Evolutionary conservation across 2,888 invertebrate genomes (phyloP).

Genomic region (Malachius bipustulatus): DNA sequence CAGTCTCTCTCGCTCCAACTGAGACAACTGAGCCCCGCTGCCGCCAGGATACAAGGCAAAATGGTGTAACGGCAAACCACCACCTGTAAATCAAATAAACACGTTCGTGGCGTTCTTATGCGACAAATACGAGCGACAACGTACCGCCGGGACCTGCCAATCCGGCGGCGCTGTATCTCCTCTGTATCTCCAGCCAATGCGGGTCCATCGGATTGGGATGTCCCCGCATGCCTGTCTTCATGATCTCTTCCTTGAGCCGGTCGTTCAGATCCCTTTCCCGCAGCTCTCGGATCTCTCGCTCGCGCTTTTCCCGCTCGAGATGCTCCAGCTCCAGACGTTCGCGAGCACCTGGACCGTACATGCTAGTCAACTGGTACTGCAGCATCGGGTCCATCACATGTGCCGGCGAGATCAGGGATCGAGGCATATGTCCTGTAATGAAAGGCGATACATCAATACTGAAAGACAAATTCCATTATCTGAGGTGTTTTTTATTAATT

Average conservation of each 20-base stretch:
- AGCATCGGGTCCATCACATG: conserved; percentile 76
- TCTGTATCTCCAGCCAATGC: conserved; percentile 79
- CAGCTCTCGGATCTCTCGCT: conserved; percentile 67
- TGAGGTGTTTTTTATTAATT: too few species aligned
- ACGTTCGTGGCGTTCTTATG: not conserved
- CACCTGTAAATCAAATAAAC: conserved; percentile 10
- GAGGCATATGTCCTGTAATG: conserved; percentile 29
- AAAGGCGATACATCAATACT: too few species aligned
- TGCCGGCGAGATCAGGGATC: conserved; percentile 40
- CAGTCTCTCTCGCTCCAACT: conserved; percentile 77
- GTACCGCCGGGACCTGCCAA: conserved; percentile 33
- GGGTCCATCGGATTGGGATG: conserved; percentile 49
- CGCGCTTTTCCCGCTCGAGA: conserved; percentile 57
- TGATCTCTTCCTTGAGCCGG: conserved; percentile 76
- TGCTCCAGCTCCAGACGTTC: conserved; percentile 53
- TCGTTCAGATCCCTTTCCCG: conserved; percentile 72
- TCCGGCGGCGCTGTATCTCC: conserved; percentile 44
- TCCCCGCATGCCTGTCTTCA: conserved; percentile 49
- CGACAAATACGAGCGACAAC: conserved; percentile 5
- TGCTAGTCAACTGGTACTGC: conserved; percentile 63
- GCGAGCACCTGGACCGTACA: conserved; percentile 55
- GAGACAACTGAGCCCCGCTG: conserved; percentile 51
- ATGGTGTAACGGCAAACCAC: conserved; percentile 52
- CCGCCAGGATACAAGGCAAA: conserved; percentile 66
- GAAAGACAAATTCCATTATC: too few species aligned